Evolutionary conservation across 2,888 invertebrate species (phyloP).

Genomic region (Pterobdella sp.): DNA sequence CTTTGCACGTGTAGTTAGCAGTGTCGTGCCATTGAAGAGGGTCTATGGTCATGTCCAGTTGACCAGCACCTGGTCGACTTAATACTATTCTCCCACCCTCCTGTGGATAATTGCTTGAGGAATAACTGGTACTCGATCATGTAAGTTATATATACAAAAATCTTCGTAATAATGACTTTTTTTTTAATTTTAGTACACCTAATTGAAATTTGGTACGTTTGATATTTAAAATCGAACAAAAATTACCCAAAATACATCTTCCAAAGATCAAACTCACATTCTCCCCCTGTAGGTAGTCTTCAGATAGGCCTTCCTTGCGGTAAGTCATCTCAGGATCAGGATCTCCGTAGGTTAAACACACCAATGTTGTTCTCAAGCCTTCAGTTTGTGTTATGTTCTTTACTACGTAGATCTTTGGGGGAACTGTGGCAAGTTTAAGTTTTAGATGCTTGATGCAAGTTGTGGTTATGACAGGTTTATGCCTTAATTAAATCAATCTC

Average conservation of each 20-base stretch:
- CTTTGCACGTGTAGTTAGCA: conserved; percentile 41
- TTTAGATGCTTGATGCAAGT: no score
- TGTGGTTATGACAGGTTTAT: no score
- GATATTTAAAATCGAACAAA: no score
- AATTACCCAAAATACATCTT: no score
- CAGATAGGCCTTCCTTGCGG: conserved; percentile 35
- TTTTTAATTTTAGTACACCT: no score
- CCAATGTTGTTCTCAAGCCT: conserved; percentile 30
- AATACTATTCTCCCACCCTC: conserved; percentile 36
- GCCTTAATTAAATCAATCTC: no score
- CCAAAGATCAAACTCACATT: no score
- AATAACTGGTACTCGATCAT: no score
- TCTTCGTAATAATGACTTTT: no score
- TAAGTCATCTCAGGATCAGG: conserved; percentile 38
- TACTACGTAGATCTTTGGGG: conserved; percentile 29
- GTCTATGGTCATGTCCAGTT: conserved; percentile 28
- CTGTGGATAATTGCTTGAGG: conserved; percentile 23
- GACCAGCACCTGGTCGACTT: conserved; percentile 5
- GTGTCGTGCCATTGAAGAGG: conserved; percentile 37
- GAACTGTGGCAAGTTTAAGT: conserved; percentile 19
- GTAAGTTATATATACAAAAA: no score
- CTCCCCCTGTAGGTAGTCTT: conserved; percentile 32
- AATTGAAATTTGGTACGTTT: no score
- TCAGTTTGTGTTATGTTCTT: conserved; percentile 32
- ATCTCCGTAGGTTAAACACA: conserved; percentile 39